Conservation (phyloP, 2,113 vertebrate genomes). For the Antigone vipio region DNA sequence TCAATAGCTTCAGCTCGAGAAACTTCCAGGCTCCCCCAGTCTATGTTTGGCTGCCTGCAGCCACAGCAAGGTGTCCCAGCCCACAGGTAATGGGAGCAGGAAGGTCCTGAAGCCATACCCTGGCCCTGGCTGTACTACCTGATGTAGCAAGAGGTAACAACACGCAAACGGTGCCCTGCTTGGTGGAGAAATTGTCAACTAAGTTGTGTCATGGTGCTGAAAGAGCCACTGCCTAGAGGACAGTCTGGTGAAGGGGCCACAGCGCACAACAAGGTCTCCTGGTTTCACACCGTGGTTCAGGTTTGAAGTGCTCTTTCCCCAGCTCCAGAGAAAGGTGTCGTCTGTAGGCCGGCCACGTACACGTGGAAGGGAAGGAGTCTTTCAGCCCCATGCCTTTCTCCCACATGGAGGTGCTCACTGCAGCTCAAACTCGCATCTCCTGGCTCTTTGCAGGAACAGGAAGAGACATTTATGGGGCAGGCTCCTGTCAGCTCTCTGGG, state of each 20-base stretch:
- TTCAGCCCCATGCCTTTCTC: neutral
- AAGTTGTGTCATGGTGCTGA: neutral
- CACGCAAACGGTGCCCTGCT: too few relatives aligned
- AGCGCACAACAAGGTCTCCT: rapidly evolving
- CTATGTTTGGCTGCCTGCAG: neutral
- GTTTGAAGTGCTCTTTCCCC: neutral
- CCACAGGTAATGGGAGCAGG: neutral
- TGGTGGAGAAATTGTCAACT: neutral
- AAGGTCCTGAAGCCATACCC: neutral
- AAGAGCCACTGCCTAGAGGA: neutral
- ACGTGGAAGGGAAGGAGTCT: neutral
- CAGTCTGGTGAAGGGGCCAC: neutral
- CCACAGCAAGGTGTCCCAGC: neutral
- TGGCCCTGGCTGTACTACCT: neutral
- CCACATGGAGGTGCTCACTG: rapidly evolving
- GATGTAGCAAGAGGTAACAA: neutral
- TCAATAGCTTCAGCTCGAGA: neutral
- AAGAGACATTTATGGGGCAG: neutral
- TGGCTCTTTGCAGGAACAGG: neutral
- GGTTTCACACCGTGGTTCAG: neutral
- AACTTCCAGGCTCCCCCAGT: neutral
- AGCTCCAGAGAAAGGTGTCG: neutral
- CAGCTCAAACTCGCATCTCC: neutral
- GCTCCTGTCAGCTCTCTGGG: rapidly evolving
- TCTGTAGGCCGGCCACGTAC: rapidly evolving